Conservation (phyloP, 2,888 invertebrate genomes). For the Chymomyza procnemis region DNA sequence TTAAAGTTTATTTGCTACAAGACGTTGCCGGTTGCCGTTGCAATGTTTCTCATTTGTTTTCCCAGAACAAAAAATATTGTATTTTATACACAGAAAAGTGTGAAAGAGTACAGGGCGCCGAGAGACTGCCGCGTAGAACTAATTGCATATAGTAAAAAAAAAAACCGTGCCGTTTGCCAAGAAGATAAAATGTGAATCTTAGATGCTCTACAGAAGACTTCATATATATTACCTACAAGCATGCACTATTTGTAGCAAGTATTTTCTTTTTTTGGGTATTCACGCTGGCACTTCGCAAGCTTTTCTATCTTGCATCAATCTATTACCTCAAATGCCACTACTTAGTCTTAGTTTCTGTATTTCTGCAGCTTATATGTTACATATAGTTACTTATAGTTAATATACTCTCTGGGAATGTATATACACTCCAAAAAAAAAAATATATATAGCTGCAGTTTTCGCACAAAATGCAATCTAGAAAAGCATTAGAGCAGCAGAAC, state of each 20-base stretch:
- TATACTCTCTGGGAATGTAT: background rate
- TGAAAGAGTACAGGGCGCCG: background rate
- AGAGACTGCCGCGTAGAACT: slow-evolving; percentile 33
- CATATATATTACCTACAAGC: no score
- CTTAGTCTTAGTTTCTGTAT: no score
- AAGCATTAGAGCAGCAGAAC: background rate
- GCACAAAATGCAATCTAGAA: slow-evolving; percentile 35
- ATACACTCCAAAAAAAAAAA: slow-evolving; percentile 9
- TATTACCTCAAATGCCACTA: no score
- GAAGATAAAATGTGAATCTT: background rate
- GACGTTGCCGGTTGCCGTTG: background rate
- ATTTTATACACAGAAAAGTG: slow-evolving; percentile 19
- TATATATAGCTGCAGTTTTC: slow-evolving; percentile 25
- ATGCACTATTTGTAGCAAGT: no score
- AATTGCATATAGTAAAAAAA: slow-evolving; percentile 60
- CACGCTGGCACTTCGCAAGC: no score
- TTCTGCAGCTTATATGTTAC: no score
- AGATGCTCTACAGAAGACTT: background rate
- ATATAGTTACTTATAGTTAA: background rate
- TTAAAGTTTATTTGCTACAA: slow-evolving; percentile 34
- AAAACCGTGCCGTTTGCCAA: no score
- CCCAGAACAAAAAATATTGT: background rate
- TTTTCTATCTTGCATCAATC: no score
- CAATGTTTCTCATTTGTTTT: background rate
- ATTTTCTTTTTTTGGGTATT: no score